Percentiles rank a stretch among this genome's conserved stretches.
phyloP scores from a whole-genome alignment of 2,888 invertebrate genomes.

The Ophonus ardosiacus region DNA sequence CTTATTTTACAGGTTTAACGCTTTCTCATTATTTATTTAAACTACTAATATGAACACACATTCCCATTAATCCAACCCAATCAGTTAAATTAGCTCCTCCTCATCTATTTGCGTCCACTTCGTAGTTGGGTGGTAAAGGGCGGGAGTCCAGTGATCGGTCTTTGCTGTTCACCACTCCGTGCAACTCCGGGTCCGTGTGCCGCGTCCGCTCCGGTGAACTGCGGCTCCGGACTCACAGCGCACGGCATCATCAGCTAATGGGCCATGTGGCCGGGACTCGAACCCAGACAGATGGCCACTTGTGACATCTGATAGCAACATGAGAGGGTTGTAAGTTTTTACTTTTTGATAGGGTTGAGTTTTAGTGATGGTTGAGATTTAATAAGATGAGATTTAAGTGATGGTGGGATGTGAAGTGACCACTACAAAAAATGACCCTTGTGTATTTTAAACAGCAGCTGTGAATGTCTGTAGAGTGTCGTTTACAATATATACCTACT shows the following conservation, averaged over 20 bases:
- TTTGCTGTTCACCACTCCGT: not conserved
- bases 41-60: too few species aligned
- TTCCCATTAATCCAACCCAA: not conserved
- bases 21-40: too few species aligned
- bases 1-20: too few species aligned
- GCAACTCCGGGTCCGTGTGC: not conserved
- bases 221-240: slow-evolving; percentile 18
- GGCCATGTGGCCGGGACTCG: slow-evolving; percentile 63
- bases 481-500: too few species aligned
- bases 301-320: not conserved
- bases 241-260: slow-evolving; percentile 66
- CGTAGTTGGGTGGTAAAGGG: not conserved
- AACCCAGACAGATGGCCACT: slow-evolving; percentile 6
- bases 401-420: too few species aligned
- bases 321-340: not conserved
- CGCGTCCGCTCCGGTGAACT: slow-evolving; percentile 56
- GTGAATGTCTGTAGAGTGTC: too few species aligned
- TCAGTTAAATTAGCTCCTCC: not conserved
- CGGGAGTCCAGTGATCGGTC: not conserved
- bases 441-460: too few species aligned
- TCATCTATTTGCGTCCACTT: not conserved
- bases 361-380: not conserved
- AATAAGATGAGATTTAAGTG: not conserved
- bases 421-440: too few species aligned
- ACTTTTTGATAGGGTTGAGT: not conserved